Base-by-base conservation (phyloP, 2,888 invertebrate species). In the Chrysolina oricalcia region DNA sequence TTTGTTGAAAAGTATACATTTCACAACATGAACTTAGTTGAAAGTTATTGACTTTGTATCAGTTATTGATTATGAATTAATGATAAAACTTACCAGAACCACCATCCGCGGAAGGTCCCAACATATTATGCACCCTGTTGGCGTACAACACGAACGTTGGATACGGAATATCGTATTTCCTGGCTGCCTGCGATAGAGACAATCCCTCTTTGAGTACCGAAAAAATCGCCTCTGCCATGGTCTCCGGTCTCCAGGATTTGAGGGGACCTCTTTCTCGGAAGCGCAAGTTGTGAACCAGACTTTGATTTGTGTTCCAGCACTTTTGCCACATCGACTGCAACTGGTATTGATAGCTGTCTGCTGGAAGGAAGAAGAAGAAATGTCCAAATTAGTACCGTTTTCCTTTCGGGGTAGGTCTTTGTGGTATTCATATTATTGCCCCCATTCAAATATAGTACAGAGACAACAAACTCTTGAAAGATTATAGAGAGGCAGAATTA, bases 271-370 rank as follows among this genome's bases (percentile, higher is more conserved):
- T 93, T 89, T 97, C 97, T 65, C 97, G 94, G 91, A 97, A 97
- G 83, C 97, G 93, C 86, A 97, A 90, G 88, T 97, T 96, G 90
- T 97, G 97, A 83, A 97, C 96, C 86, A 97, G 91, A 85, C 95
- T 95, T 89, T 97, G 97, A 89, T 96, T 96, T 82, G 96, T 96
- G 89, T 95, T 97, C 97, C 97, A 97, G 89, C 97, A 97, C 89
- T 97, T 97, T 90, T 97, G 97, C 97, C 97, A 97, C 94, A 97
- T 96, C 74, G 96, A 96, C 89, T 97, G 97, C 88, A 97, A 91
- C 89, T 97, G 97, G 90, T 97, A 97, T 90, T 97, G 97, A 92
- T 97, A 97, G 92, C 96, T 96, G 92, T 96, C 96, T 94, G 94
- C 93, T 94, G 94, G 88, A 90, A 88, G 79, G 81, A 83, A 85